Percentiles rank a stretch among this genome's conserved stretches.
Evolutionary conservation across 2,888 invertebrate genomes (phyloP).

Genomic region (Oasisia sp.): DNA sequence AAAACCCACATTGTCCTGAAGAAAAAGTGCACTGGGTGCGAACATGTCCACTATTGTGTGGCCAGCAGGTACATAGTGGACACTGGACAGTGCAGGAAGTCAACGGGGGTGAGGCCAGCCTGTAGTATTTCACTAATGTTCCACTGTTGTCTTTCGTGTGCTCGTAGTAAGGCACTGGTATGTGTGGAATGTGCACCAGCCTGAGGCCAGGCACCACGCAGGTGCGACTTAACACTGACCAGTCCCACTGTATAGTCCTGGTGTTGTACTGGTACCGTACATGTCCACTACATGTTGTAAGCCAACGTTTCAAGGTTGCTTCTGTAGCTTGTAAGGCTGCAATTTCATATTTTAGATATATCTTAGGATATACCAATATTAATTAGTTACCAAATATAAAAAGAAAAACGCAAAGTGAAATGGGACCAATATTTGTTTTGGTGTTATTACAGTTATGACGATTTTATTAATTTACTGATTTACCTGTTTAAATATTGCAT

Average conservation of each 20-base stretch:
- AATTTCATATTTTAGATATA: too few relatives aligned
- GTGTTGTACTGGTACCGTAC: background rate
- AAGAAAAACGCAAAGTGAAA: too few relatives aligned
- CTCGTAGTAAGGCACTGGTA: background rate
- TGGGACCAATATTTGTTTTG: too few relatives aligned
- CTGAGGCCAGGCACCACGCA: background rate
- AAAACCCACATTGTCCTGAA: background rate
- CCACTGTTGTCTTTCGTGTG: background rate
- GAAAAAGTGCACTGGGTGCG: background rate
- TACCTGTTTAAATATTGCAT: background rate
- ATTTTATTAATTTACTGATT: background rate
- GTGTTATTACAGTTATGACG: background rate
- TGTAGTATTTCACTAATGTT: background rate
- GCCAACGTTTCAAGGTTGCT: too few relatives aligned
- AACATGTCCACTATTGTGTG: background rate
- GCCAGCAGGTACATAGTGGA: background rate
- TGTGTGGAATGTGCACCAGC: slow-evolving; percentile 17
- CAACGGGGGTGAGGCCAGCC: background rate
- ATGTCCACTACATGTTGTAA: too few relatives aligned
- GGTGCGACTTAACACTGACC: background rate
- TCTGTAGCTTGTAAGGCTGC: too few relatives aligned
- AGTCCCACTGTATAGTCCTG: background rate
- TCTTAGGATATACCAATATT: too few relatives aligned
- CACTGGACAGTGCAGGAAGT: background rate
- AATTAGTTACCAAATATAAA: too few relatives aligned